Conservation (phyloP, 53 echinoderm and acorn worm species). For the Actinopyga echinites region DNA sequence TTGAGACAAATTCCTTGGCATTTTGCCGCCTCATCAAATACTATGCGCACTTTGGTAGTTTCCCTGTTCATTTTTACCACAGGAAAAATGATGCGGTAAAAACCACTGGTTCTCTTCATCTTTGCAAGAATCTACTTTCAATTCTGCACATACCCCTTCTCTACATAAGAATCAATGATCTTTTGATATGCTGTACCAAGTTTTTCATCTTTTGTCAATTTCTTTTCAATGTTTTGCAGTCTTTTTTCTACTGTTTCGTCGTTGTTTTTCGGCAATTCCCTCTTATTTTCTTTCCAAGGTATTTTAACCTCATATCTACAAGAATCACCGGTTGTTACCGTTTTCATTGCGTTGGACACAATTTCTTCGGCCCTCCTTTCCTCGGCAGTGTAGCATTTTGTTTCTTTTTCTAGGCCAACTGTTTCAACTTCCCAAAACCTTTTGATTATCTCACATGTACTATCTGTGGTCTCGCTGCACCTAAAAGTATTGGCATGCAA, state of each 20-base stretch:
- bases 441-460: not conserved
- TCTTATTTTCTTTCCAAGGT: not conserved
- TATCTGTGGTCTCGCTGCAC: not conserved
- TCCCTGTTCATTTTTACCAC: no score
- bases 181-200: not conserved
- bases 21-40: no score
- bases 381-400: not conserved
- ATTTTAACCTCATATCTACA: not conserved
- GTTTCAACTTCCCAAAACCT: constrained; percentile 22
- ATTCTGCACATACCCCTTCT: no score
- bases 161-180: no score
- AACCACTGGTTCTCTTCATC: no score
- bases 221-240: not conserved
- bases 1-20: no score
- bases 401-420: not conserved
- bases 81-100: no score
- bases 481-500: not conserved
- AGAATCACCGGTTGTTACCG: not conserved
- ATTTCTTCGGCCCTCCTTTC: not conserved
- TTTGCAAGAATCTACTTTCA: no score
- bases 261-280: not conserved
- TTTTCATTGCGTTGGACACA: not conserved
- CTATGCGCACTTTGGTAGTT: no score
- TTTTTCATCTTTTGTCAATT: not conserved
- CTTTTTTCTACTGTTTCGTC: not conserved